phyloP scores from a whole-genome alignment of 2,888 invertebrate genomes.

The Synanthedon tipuliformis region DNA sequence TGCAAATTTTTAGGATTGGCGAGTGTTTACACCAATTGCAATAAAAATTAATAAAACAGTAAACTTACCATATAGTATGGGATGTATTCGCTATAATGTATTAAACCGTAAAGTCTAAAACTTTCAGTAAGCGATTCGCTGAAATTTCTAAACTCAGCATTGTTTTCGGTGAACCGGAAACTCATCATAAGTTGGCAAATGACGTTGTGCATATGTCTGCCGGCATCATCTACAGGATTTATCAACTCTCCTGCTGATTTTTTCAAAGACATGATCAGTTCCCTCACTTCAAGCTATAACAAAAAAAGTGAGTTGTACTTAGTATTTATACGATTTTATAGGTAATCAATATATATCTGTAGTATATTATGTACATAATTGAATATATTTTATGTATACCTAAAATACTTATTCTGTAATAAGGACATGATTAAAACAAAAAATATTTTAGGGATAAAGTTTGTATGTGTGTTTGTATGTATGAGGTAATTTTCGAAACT shows the following conservation, averaged over 20 bases:
- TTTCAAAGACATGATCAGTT: slow-evolving; percentile 71
- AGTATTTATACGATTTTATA: no score
- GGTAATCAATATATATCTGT: no score
- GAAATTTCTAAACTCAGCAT: slow-evolving; percentile 76
- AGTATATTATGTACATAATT: no score
- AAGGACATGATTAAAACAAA: no score
- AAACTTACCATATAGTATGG: slow-evolving; percentile 72
- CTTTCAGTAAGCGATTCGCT: slow-evolving; percentile 84
- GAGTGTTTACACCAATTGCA: no score
- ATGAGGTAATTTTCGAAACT: no score
- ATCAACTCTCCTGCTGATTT: slow-evolving; percentile 69
- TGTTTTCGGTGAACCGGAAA: slow-evolving; percentile 78
- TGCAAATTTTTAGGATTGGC: no score
- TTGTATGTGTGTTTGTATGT: no score
- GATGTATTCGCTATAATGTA: slow-evolving; percentile 80
- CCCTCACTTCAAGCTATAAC: slow-evolving; percentile 73
- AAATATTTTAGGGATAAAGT: no score
- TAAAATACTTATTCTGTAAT: no score
- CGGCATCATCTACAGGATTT: slow-evolving; percentile 75
- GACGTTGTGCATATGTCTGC: slow-evolving; percentile 84
- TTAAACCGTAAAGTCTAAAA: slow-evolving; percentile 81
- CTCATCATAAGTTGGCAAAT: slow-evolving; percentile 88
- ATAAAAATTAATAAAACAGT: background rate
- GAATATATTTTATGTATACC: no score
- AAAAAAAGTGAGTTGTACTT: background rate